These are phyloP conservation scores for Anguilla obscura DNA, from an alignment of 2,797 vertebrate genomes.

Conservation along the genomic window DNA sequence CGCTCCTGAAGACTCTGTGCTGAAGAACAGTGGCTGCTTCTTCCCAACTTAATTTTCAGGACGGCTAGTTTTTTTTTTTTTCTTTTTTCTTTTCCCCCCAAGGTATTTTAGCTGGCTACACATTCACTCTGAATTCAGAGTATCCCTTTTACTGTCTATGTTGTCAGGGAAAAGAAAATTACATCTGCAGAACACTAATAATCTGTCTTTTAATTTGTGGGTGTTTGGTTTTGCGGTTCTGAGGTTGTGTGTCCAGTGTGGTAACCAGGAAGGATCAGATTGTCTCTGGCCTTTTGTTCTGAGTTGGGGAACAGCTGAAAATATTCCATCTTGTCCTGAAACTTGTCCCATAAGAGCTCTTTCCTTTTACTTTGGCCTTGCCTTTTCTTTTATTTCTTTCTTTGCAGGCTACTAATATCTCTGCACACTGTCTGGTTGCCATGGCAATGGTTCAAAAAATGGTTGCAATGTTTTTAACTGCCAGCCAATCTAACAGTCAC, in stretches of 20 bases:
- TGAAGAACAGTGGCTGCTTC: background rate
- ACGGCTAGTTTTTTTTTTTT: background rate
- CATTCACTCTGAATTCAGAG: background rate
- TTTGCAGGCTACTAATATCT: conserved; percentile 13
- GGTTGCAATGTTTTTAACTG: conserved; percentile 3
- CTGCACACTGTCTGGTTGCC: conserved; percentile 19
- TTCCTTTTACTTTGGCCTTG: background rate
- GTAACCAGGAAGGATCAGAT: background rate
- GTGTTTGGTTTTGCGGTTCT: background rate
- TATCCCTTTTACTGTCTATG: background rate
- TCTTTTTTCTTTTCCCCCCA: background rate
- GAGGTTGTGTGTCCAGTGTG: background rate
- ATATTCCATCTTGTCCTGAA: background rate
- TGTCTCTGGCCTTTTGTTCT: background rate
- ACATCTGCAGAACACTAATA: background rate
- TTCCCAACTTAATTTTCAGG: background rate
- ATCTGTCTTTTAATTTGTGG: background rate
- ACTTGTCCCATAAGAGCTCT: background rate
- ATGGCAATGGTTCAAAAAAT: conserved; percentile 25
- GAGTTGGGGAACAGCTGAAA: background rate
- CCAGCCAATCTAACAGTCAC: conserved; percentile 1
- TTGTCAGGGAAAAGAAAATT: background rate
- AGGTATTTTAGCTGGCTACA: background rate
- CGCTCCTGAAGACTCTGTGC: background rate
- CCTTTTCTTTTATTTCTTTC: background rate